phyloP scores from a whole-genome alignment of 2,888 invertebrate genomes.

The Pristionchus exspectatus region DNA sequence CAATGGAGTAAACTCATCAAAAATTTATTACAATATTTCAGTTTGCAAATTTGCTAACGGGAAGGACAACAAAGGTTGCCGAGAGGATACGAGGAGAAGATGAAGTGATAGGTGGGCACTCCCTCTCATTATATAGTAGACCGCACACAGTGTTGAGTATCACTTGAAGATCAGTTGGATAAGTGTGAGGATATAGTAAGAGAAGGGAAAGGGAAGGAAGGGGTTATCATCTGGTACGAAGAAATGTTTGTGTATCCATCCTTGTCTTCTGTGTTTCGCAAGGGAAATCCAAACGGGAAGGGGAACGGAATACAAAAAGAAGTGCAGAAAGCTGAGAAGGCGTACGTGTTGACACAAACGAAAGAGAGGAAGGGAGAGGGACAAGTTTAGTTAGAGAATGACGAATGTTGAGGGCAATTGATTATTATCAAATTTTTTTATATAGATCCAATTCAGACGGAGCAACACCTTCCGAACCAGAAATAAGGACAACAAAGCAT shows the following conservation, averaged over 20 bases:
- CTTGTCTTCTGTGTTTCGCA: background rate
- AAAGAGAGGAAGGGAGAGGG: background rate
- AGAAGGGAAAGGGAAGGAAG: background rate
- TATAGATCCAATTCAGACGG: background rate
- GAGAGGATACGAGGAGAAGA: background rate
- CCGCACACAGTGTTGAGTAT: background rate
- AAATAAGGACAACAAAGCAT: conserved; percentile 27
- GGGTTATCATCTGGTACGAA: background rate
- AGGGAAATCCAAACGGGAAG: conserved; percentile 15
- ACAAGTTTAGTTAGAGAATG: background rate
- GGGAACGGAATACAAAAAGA: background rate
- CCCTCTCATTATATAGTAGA: background rate
- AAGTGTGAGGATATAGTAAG: background rate
- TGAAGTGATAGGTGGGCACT: background rate
- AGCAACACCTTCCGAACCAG: background rate
- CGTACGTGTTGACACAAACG: background rate
- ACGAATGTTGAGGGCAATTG: background rate
- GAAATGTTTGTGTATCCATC: background rate
- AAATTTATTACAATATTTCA: background rate
- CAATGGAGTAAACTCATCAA: background rate
- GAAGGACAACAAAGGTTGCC: background rate
- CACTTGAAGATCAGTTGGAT: background rate
- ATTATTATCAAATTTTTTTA: background rate
- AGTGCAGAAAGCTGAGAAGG: conserved; percentile 23
- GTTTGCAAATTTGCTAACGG: background rate